A percentile compares a stretch with the other conserved stretches of the same genome.
Conservation (phyloP, 2,113 vertebrate species). For the Lepidothrix coronata region DNA sequence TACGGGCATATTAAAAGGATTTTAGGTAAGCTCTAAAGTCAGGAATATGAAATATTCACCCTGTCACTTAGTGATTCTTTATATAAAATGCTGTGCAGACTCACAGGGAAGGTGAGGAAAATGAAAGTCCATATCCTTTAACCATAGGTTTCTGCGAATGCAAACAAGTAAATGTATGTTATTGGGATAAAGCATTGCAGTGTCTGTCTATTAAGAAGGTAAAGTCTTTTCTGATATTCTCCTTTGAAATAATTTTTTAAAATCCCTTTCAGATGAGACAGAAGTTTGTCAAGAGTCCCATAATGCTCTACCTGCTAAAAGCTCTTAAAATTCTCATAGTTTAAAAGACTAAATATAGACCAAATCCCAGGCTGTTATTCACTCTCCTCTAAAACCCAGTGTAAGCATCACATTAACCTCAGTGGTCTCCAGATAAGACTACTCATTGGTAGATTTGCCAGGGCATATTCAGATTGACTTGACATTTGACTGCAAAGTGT, state of each 20-base stretch:
- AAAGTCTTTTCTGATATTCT: neutral
- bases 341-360: neutral
- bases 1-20: slow-evolving; percentile 3
- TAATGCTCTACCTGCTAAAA: neutral
- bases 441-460: neutral
- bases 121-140: neutral
- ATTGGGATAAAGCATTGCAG: neutral
- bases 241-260: neutral
- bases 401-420: neutral
- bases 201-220: neutral
- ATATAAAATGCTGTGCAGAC: neutral
- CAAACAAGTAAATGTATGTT: neutral
- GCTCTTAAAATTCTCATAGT: neutral
- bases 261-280: neutral
- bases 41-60: neutral
- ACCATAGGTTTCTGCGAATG: neutral
- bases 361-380: neutral
- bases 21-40: neutral
- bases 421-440: neutral
- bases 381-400: neutral
- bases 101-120: neutral
- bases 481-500: neutral
- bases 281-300: neutral
- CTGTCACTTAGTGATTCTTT: neutral
- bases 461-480: neutral